A percentile compares a stretch with the other conserved stretches of the same genome.
These are phyloP conservation scores for Strix aluco DNA, from an alignment of 2,113 vertebrate genomes.

Conservation along the genomic window DNA sequence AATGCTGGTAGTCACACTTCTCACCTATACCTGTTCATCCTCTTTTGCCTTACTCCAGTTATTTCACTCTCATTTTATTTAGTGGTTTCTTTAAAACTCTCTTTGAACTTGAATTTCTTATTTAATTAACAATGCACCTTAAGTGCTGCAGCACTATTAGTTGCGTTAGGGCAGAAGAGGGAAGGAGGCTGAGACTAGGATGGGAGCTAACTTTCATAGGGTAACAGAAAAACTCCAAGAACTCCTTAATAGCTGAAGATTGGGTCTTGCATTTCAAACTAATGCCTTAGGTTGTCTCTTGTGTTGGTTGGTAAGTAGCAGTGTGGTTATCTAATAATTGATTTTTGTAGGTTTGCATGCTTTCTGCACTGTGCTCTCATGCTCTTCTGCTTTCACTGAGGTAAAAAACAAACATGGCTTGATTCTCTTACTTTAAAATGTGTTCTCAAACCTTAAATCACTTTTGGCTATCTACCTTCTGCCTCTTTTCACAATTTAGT, in stretches of 20 bases:
- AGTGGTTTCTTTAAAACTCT: background rate
- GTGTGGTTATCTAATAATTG: background rate
- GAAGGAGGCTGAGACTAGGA: background rate
- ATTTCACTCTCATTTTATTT: background rate
- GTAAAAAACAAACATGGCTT: background rate
- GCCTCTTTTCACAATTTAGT: background rate
- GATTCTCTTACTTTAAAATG: background rate
- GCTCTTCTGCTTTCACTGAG: background rate
- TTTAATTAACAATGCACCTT: background rate
- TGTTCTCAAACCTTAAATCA: background rate
- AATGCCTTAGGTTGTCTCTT: background rate
- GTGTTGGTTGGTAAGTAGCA: background rate
- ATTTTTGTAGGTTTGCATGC: background rate
- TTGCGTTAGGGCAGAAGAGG: background rate
- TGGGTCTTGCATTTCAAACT: background rate
- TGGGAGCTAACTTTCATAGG: background rate
- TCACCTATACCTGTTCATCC: rapidly evolving
- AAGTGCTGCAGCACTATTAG: background rate
- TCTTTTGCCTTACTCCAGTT: background rate
- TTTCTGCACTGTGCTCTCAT: background rate
- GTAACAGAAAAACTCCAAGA: background rate
- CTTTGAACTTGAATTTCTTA: background rate
- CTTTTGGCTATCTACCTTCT: background rate
- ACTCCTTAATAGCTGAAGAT: background rate
- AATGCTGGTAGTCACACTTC: rapidly evolving